phyloP scores from a whole-genome alignment of 2,113 vertebrate species.

The Penelope pileata region DNA sequence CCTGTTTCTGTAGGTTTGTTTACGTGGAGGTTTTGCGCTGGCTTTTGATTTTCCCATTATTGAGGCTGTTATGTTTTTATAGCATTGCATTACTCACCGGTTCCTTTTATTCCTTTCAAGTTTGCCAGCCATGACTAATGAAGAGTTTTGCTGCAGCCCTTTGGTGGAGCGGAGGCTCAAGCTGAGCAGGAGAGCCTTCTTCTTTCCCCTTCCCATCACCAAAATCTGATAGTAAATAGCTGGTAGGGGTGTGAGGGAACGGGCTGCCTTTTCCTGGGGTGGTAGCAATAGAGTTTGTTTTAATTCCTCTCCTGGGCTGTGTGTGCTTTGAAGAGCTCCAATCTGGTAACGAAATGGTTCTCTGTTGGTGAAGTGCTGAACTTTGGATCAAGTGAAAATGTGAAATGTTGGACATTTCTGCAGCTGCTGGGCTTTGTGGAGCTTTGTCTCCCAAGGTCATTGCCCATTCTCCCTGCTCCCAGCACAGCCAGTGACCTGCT shows the following conservation, averaged over 20 bases:
- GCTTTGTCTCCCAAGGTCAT: not conserved
- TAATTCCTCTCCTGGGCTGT: not conserved
- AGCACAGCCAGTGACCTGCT: not conserved
- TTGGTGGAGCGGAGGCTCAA: not conserved
- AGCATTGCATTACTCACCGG: not conserved
- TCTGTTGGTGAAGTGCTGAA: not conserved
- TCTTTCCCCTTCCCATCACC: not conserved
- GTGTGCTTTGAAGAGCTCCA: not conserved
- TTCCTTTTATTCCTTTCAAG: not conserved
- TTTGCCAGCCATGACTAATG: constrained; percentile 23
- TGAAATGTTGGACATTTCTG: not conserved
- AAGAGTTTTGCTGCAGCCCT: not conserved
- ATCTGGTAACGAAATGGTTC: rapidly evolving
- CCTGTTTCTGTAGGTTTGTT: not conserved
- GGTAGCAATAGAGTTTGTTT: not conserved
- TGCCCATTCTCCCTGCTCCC: not conserved
- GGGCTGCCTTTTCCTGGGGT: not conserved
- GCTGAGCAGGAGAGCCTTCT: not conserved
- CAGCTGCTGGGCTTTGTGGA: not conserved
- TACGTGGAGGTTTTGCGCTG: not conserved
- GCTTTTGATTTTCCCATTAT: not conserved
- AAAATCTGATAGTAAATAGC: rapidly evolving
- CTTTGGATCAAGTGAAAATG: not conserved
- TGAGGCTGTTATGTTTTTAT: not conserved
- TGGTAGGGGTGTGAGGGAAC: not conserved